Conservation (phyloP, 2,797 vertebrate species). For the Leptodactylus fallax region DNA sequence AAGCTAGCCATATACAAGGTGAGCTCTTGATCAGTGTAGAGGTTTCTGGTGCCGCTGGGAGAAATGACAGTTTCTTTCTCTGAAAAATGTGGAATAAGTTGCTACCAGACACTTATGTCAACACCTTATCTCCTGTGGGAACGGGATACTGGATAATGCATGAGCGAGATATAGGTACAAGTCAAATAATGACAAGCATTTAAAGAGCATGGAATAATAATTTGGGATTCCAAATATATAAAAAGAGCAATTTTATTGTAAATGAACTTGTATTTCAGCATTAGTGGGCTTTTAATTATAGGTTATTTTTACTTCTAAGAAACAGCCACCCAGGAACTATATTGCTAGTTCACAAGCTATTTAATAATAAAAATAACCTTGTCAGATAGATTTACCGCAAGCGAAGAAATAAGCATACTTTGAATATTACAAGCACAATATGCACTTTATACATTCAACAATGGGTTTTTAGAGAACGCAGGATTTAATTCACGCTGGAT, state of each 20-base stretch:
- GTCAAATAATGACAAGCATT: not conserved
- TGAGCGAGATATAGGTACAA: not conserved
- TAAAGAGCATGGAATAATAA: not conserved
- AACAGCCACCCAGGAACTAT: not conserved
- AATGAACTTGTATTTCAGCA: not conserved
- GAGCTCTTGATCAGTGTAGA: too few relatives aligned
- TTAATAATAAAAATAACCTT: not conserved
- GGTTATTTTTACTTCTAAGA: not conserved
- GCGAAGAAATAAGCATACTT: not conserved
- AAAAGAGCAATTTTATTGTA: not conserved
- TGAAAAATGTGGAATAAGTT: too few relatives aligned
- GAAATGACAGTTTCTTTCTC: too few relatives aligned
- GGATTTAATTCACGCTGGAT: slow-evolving; percentile 33
- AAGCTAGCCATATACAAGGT: too few relatives aligned
- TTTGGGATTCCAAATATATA: not conserved
- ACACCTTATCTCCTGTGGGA: too few relatives aligned
- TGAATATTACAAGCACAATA: slow-evolving; percentile 27
- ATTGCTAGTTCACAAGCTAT: not conserved
- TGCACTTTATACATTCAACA: slow-evolving; percentile 3
- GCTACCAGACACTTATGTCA: too few relatives aligned
- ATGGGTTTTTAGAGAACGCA: not conserved
- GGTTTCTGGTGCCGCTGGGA: too few relatives aligned
- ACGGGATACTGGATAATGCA: too few relatives aligned
- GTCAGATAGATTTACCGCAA: not conserved
- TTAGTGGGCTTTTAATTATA: not conserved